phyloP scores from a whole-genome alignment of 2,113 vertebrate genomes.

The Festucalex cinctus region DNA sequence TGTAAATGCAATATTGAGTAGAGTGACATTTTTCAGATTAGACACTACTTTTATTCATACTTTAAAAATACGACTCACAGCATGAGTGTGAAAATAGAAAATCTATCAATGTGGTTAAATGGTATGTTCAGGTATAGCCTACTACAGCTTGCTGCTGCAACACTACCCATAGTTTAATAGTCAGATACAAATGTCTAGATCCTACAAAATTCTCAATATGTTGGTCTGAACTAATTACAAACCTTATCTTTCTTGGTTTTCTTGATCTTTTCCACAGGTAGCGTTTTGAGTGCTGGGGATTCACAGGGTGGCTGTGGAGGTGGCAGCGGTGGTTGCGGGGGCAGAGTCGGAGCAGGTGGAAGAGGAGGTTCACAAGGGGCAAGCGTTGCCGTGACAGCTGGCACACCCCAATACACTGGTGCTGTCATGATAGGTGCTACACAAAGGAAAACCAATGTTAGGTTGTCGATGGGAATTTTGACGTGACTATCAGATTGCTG shows the following conservation, averaged over 20 bases:
- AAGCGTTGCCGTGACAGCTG: slow-evolving; percentile 58
- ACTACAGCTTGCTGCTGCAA: too few relatives aligned
- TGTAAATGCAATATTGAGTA: too few relatives aligned
- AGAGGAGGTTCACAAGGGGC: slow-evolving; percentile 71
- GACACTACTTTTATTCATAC: too few relatives aligned
- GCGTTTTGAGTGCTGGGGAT: slow-evolving; percentile 61
- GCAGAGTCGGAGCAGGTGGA: slow-evolving; percentile 59
- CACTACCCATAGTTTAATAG: too few relatives aligned
- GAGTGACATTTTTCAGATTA: too few relatives aligned
- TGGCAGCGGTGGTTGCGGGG: slow-evolving; percentile 65
- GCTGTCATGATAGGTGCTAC: slow-evolving; percentile 66
- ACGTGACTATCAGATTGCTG: background rate
- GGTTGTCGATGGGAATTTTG: background rate
- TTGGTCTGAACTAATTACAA: background rate
- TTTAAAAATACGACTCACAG: too few relatives aligned
- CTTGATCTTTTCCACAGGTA: slow-evolving; percentile 78
- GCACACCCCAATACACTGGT: slow-evolving; percentile 73
- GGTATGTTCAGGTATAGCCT: too few relatives aligned
- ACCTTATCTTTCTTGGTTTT: slow-evolving; percentile 93
- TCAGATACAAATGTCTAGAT: too few relatives aligned
- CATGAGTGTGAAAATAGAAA: too few relatives aligned
- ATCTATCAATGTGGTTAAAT: too few relatives aligned
- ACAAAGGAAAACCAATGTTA: background rate
- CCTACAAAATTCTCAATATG: background rate
- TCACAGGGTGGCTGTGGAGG: slow-evolving; percentile 66